Percentiles rank a stretch among this genome's conserved stretches.
Conservation (phyloP, 1,140 invertebrate species). For the Pinna nobilis region DNA sequence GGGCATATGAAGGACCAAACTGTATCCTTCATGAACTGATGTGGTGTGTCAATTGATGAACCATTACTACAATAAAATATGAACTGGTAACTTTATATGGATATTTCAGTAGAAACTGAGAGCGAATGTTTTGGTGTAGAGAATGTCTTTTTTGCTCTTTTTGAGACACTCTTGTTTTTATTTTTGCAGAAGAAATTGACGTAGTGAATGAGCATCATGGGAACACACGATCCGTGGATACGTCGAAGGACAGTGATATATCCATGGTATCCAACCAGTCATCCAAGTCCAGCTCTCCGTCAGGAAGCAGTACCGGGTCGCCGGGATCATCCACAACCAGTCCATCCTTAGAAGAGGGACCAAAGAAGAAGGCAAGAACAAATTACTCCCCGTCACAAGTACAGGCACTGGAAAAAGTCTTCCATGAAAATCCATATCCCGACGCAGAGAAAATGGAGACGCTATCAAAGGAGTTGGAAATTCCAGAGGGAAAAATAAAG, state of each 20-base stretch:
- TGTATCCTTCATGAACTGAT: neutral
- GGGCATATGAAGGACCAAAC: too few relatives aligned
- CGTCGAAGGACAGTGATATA: slow-evolving; percentile 38
- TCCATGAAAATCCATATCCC: slow-evolving; percentile 60
- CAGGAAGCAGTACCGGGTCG: slow-evolving; percentile 34
- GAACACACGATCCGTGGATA: neutral
- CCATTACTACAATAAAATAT: too few relatives aligned
- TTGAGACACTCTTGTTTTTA: neutral
- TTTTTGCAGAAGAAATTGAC: slow-evolving; percentile 19
- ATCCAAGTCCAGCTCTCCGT: slow-evolving; percentile 29
- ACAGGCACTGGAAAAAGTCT: slow-evolving; percentile 52
- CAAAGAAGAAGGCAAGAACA: slow-evolving; percentile 55
- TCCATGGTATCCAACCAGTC: slow-evolving; percentile 47
- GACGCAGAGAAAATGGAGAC: slow-evolving; percentile 58
- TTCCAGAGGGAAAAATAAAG: slow-evolving; percentile 59
- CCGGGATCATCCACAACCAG: slow-evolving; percentile 37
- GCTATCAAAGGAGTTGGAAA: slow-evolving; percentile 49
- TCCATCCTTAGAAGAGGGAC: slow-evolving; percentile 2
- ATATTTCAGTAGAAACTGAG: too few relatives aligned
- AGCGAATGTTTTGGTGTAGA: too few relatives aligned
- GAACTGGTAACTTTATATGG: too few relatives aligned
- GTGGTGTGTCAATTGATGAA: neutral
- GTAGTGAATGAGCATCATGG: slow-evolving; percentile 4
- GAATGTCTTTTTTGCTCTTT: neutral
- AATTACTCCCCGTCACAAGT: slow-evolving; percentile 58